These are phyloP conservation scores for Semicossyphus pulcher DNA, from an alignment of 2,113 vertebrate species.

Conservation along the genomic window DNA sequence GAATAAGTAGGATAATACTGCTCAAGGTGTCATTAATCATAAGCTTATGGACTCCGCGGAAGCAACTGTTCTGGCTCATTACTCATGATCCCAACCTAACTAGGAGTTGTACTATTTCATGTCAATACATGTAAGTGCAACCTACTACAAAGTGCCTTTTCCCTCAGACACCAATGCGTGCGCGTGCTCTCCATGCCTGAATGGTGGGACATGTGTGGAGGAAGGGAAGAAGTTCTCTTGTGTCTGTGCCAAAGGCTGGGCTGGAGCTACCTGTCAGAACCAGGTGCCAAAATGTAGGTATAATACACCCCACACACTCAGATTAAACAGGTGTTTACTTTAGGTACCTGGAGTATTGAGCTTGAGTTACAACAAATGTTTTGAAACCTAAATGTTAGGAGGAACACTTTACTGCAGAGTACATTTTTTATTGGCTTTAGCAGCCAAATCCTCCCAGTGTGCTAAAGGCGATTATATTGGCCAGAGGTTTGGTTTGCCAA, in stretches of 20 bases:
- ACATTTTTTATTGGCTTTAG: too few species aligned
- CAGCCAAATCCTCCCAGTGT: not conserved
- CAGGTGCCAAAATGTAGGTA: slow-evolving; percentile 83
- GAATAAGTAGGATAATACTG: too few species aligned
- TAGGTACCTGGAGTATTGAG: too few species aligned
- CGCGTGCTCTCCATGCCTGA: slow-evolving; percentile 84
- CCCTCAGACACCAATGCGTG: slow-evolving; percentile 86
- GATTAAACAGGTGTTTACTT: too few species aligned
- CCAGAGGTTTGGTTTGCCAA: not conserved
- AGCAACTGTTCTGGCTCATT: too few species aligned
- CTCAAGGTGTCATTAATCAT: too few species aligned
- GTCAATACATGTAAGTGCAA: slow-evolving; percentile 32
- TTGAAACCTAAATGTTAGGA: too few species aligned
- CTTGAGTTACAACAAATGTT: too few species aligned
- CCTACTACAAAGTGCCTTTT: slow-evolving; percentile 23
- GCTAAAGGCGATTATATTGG: not conserved
- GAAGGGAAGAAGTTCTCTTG: slow-evolving; percentile 85
- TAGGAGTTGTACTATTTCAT: too few species aligned
- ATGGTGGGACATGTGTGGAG: slow-evolving; percentile 87
- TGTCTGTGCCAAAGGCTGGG: slow-evolving; percentile 86
- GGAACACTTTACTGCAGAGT: too few species aligned
- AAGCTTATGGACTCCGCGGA: too few species aligned
- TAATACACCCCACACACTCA: not conserved
- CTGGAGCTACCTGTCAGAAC: slow-evolving; percentile 85
- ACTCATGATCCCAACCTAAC: too few species aligned